Evolutionary conservation across 2,797 vertebrate species (phyloP).

Genomic region (Gobionotothen gibberifrons): DNA sequence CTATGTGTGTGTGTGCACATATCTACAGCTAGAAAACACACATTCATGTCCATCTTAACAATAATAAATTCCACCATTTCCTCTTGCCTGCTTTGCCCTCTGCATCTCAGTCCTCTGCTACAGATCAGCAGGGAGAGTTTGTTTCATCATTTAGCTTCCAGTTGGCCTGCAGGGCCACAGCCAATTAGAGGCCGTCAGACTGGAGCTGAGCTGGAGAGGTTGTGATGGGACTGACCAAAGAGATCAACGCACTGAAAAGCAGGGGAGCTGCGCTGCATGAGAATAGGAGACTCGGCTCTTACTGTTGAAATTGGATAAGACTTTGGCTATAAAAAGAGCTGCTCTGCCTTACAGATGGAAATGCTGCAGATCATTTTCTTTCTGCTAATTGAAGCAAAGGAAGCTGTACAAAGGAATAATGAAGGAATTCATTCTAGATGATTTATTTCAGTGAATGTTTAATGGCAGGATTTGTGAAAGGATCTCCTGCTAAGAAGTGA

Average conservation of each 20-base stretch:
- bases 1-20: constrained; percentile 12
- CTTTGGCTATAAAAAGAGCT: constrained; percentile 28
- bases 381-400: constrained; percentile 20
- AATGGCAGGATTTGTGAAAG: constrained; percentile 2
- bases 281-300: constrained; percentile 28
- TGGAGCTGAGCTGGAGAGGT: constrained; percentile 53
- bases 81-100: constrained; percentile 14
- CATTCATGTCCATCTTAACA: neutral
- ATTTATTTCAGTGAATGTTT: neutral
- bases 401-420: constrained; percentile 20
- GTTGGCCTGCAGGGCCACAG: constrained; percentile 62
- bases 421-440: constrained; percentile 9
- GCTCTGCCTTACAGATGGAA: constrained; percentile 27
- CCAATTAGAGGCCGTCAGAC: constrained; percentile 75
- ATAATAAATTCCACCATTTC: constrained; percentile 6
- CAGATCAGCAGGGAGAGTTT: constrained; percentile 39
- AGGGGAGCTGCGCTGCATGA: constrained; percentile 36
- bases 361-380: constrained; percentile 18
- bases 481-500: constrained; percentile 6
- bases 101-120: constrained; percentile 22
- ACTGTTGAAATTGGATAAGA: constrained; percentile 26
- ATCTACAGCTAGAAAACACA: constrained; percentile 5
- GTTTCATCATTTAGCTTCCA: constrained; percentile 52
- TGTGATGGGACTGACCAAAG: constrained; percentile 69
- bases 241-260: constrained; percentile 51